phyloP scores from a whole-genome alignment of 2,888 invertebrate genomes.

The Ischnus inquisitorius region DNA sequence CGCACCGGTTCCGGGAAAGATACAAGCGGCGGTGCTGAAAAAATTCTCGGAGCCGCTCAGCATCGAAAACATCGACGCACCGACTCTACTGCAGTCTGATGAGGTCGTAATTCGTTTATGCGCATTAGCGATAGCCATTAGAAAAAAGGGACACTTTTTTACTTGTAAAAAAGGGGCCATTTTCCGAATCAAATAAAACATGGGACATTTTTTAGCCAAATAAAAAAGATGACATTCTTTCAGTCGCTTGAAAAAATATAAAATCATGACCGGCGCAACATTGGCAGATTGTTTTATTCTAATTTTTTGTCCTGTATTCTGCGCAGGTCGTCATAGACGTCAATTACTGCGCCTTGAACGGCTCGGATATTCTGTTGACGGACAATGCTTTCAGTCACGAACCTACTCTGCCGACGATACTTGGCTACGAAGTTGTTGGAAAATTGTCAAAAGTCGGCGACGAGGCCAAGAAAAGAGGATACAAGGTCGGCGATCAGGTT shows the following conservation, averaged over 20 bases:
- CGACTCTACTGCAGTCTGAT: conserved; percentile 84
- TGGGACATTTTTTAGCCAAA: neutral
- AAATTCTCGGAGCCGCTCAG: conserved; percentile 86
- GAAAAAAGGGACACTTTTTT: neutral
- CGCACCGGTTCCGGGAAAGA: conserved; percentile 73
- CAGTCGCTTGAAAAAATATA: too few species aligned
- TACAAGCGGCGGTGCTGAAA: conserved; percentile 86
- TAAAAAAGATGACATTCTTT: too few species aligned
- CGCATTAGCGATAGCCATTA: neutral
- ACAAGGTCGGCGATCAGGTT: conserved; percentile 88
- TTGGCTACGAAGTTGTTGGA: conserved; percentile 89
- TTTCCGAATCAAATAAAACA: conserved; percentile 22
- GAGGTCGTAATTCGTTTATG: conserved; percentile 79
- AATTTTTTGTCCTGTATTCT: too few species aligned
- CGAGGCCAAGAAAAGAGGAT: conserved; percentile 84
- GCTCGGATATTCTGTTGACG: conserved; percentile 87
- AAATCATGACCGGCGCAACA: too few species aligned
- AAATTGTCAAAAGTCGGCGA: conserved; percentile 87
- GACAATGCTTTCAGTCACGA: conserved; percentile 86
- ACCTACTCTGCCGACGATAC: conserved; percentile 87
- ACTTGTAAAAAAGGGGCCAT: too few species aligned
- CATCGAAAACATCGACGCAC: conserved; percentile 85
- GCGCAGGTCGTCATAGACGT: conserved; percentile 88
- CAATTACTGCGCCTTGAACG: conserved; percentile 89
- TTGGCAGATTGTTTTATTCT: too few species aligned